Conservation (phyloP, 2,113 vertebrate genomes). For the Hippoglossus stenolepis region DNA sequence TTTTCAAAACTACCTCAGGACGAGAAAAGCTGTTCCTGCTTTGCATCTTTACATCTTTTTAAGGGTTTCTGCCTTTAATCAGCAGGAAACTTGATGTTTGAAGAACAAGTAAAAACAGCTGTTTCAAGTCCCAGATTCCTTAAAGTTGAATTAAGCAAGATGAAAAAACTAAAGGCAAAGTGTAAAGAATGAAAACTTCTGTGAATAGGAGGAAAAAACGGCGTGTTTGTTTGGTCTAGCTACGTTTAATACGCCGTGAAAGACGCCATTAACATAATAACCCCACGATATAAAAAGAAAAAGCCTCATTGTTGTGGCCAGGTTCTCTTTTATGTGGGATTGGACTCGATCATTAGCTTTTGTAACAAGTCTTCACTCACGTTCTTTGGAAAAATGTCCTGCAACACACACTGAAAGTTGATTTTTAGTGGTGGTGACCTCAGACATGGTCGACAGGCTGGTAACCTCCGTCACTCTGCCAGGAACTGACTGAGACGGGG, state of each 20-base stretch:
- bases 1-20: too few relatives aligned
- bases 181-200: conserved; percentile 1
- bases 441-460: conserved; percentile 13
- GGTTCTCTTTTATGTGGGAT: conserved; percentile 42
- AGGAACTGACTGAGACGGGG: conserved; percentile 45
- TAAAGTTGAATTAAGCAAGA: background rate
- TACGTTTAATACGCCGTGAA: background rate
- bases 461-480: conserved; percentile 36
- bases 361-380: conserved; percentile 12
- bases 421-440: background rate
- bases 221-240: conserved; percentile 8
- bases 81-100: background rate
- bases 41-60: background rate
- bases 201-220: conserved; percentile 1
- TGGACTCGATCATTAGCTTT: conserved; percentile 17
- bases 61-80: background rate
- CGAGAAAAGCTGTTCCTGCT: background rate
- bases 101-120: conserved; percentile 15
- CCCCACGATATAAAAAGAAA: background rate
- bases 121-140: conserved; percentile 9
- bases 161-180: background rate
- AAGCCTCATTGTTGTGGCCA: conserved; percentile 6
- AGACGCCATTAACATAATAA: conserved; percentile 18
- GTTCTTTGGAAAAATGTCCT: conserved; percentile 41
- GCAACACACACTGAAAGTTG: conserved; percentile 21